These are phyloP conservation scores for Cataglyphis livida DNA, from an alignment of 2,888 invertebrate genomes.

Conservation along the genomic window DNA sequence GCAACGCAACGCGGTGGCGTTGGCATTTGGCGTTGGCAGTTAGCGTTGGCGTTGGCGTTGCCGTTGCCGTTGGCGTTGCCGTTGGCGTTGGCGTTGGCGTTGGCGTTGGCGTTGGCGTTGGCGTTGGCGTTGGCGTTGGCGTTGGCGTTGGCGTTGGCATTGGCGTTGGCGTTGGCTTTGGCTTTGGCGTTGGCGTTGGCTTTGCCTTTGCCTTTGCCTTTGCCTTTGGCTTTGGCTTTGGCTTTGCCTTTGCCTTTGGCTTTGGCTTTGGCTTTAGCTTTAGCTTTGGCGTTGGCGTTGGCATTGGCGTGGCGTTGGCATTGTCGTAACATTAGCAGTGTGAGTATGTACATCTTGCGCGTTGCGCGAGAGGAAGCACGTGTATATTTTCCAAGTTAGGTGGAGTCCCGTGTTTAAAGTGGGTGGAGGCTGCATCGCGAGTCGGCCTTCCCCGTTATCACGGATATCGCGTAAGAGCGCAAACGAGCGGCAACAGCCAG, in stretches of 20 bases:
- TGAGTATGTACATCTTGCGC: conserved; percentile 29
- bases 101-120: too few species aligned
- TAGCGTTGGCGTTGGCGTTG: not conserved
- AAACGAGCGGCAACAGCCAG: conserved; percentile 83
- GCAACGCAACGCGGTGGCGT: too few species aligned
- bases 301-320: not conserved
- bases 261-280: not conserved
- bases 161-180: not conserved
- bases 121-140: not conserved
- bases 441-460: conserved; percentile 75
- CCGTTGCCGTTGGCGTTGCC: not conserved
- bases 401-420: conserved; percentile 84
- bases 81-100: not conserved
- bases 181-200: too few species aligned
- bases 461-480: conserved; percentile 65
- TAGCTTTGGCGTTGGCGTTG: not conserved
- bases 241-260: too few species aligned
- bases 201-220: too few species aligned
- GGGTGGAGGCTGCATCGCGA: conserved; percentile 83
- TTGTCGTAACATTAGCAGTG: not conserved
- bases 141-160: not conserved
- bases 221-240: too few species aligned
- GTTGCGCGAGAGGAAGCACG: conserved; percentile 75
- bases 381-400: conserved; percentile 81
- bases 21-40: not conserved